Percentiles rank a stretch among this genome's conserved stretches.
phyloP scores from a whole-genome alignment of 2,888 invertebrate species.

The Napeogenes inachia region DNA sequence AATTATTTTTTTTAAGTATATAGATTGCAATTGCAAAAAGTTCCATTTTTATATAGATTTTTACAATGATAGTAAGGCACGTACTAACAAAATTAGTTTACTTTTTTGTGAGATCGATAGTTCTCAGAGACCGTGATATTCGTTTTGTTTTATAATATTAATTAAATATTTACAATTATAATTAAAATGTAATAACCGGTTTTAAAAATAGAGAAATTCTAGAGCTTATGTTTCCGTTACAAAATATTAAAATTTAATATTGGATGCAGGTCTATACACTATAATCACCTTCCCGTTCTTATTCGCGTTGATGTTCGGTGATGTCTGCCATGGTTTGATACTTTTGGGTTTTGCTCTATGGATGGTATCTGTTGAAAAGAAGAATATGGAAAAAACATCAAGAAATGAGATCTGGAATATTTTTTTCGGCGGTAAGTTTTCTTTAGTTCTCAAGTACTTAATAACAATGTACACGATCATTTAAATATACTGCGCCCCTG shows the following conservation, averaged over 20 bases:
- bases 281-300: conserved; percentile 95
- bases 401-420: conserved; percentile 95
- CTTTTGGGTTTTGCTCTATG: conserved; percentile 84
- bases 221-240: no score
- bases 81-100: neutral
- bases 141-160: neutral
- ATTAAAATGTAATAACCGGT: no score
- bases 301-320: conserved; percentile 97
- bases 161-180: no score
- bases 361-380: conserved; percentile 87
- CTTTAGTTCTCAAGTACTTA: neutral
- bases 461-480: neutral
- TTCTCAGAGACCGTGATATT: no score
- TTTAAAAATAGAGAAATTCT: no score
- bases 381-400: conserved; percentile 76
- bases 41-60: neutral
- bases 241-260: neutral
- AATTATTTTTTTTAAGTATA: no score
- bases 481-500: no score
- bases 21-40: no score
- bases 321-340: conserved; percentile 91
- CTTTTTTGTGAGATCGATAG: neutral
- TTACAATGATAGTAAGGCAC: neutral
- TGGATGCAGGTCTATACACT: conserved; percentile 84
- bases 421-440: conserved; percentile 84